These are phyloP conservation scores for Caretta caretta DNA, from an alignment of 2,113 vertebrate species.

Conservation along the genomic window DNA sequence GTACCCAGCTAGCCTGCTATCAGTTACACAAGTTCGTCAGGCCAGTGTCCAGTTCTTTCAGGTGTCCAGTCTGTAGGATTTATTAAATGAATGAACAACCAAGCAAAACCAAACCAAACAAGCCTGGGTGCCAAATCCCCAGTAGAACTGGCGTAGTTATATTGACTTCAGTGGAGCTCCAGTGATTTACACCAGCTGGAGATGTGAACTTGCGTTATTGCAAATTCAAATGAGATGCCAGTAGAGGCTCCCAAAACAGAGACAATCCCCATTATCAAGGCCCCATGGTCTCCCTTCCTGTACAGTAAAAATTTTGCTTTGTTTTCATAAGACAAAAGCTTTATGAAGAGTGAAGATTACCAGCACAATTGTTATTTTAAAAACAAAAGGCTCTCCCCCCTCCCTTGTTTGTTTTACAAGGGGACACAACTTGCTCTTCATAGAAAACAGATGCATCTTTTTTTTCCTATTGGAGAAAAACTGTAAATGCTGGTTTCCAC, in stretches of 20 bases:
- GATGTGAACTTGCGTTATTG: not conserved
- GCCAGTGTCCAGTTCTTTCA: accelerated
- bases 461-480: not conserved
- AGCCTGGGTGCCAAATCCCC: too few relatives aligned
- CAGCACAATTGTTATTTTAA: not conserved
- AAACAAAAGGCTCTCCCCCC: not conserved
- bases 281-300: not conserved
- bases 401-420: not conserved
- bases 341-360: not conserved
- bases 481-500: not conserved
- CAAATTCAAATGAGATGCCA: not conserved
- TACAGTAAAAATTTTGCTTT: not conserved
- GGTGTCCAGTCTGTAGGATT: not conserved
- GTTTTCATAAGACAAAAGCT: not conserved
- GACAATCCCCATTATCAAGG: not conserved
- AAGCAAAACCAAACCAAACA: too few relatives aligned
- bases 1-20: not conserved
- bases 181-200: too few relatives aligned
- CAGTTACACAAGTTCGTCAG: not conserved
- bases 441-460: not conserved
- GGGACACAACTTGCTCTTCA: not conserved
- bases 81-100: not conserved
- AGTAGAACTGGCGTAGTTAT: too few relatives aligned
- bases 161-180: too few relatives aligned
- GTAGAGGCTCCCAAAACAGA: not conserved